Conservation (phyloP, 35 echinoderm and acorn worm genomes). For the Antedon bifida region DNA sequence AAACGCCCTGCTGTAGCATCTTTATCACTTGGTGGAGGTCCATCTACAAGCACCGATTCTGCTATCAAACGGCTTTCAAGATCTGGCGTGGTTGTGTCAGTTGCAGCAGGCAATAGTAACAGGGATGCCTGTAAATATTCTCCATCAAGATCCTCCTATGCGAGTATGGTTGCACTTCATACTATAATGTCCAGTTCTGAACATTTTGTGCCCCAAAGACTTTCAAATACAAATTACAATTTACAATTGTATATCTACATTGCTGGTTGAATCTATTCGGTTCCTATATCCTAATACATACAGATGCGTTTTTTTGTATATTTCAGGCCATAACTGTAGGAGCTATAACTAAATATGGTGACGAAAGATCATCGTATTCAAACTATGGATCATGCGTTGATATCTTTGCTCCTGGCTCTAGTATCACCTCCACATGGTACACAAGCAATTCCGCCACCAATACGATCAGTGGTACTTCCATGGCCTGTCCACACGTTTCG, state of each 20-base stretch:
- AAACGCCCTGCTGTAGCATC: constrained; percentile 16
- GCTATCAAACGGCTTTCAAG: not conserved
- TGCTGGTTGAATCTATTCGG: not conserved
- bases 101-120: constrained; percentile 21
- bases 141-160: constrained; percentile 2
- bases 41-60: not conserved
- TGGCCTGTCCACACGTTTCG: not conserved
- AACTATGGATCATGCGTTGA: not conserved
- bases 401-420: constrained; percentile 8
- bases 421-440: not conserved
- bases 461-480: constrained; percentile 5
- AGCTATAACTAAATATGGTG: not conserved
- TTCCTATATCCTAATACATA: not conserved
- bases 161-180: not conserved
- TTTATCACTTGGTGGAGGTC: constrained; percentile 24
- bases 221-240: too few relatives aligned
- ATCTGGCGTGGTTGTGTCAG: not conserved
- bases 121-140: constrained; percentile 26
- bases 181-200: not conserved
- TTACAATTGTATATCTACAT: too few relatives aligned
- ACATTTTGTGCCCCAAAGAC: not conserved
- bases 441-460: not conserved
- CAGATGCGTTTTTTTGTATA: not conserved
- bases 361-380: not conserved
- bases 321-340: not conserved